Percentiles rank a stretch among this genome's conserved stretches.
Conservation (phyloP, 1,140 invertebrate species). For the Drosophila varians region DNA sequence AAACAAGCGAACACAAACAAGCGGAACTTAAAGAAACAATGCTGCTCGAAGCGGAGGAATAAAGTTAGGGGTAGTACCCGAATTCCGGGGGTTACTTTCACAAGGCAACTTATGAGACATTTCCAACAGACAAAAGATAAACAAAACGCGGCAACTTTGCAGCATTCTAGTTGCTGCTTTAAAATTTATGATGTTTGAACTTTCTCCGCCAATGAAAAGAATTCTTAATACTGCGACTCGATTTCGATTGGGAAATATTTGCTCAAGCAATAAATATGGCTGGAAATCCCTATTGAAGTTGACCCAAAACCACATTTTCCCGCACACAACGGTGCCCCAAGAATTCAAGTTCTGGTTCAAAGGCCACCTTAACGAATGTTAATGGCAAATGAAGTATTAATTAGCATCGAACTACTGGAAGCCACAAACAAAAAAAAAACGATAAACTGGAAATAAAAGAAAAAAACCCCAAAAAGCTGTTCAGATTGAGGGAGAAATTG, state of each 20-base stretch:
- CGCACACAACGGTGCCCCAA: constrained; percentile 6
- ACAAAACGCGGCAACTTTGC: constrained; percentile 30
- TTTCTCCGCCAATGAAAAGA: background rate
- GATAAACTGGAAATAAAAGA: too few relatives aligned
- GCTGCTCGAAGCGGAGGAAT: constrained; percentile 26
- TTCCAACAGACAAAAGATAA: constrained; percentile 50
- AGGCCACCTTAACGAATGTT: constrained; percentile 35
- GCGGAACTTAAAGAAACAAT: constrained; percentile 52
- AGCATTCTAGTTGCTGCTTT: constrained; percentile 37
- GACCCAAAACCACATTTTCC: constrained; percentile 33
- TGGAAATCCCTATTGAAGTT: constrained; percentile 15
- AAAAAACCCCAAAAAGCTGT: constrained; percentile 18
- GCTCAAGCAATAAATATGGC: constrained; percentile 6
- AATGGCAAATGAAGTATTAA: constrained; percentile 75
- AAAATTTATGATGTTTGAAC: constrained; percentile 35
- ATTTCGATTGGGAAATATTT: background rate
- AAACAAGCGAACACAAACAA: constrained; percentile 45
- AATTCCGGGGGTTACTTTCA: constrained; percentile 25
- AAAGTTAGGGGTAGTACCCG: constrained; percentile 1
- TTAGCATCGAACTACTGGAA: constrained; percentile 67
- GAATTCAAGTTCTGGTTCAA: constrained; percentile 32
- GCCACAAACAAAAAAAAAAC: constrained; percentile 29
- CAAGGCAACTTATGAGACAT: constrained; percentile 46
- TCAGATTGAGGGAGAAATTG: constrained; percentile 2
- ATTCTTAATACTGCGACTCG: background rate